A percentile compares a stretch with the other conserved stretches of the same genome.
These are phyloP conservation scores for Harmothoe impar DNA, from an alignment of 2,888 invertebrate genomes.

Conservation along the genomic window DNA sequence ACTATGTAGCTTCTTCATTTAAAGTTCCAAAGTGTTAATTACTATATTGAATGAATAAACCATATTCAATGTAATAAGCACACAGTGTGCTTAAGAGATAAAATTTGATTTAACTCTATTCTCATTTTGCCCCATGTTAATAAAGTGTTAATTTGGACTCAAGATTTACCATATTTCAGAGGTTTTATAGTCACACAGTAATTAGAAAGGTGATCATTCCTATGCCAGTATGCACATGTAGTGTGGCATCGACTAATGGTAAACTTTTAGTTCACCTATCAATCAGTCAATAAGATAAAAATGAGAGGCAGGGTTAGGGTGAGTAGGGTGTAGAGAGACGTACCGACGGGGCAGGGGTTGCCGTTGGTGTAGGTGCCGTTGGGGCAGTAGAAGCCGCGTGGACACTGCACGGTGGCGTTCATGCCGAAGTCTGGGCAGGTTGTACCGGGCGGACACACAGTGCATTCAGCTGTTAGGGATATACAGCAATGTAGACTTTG, in stretches of 20 bases:
- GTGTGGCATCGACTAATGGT: background rate
- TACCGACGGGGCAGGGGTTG: constrained; percentile 79
- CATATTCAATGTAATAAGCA: background rate
- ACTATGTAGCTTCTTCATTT: no score
- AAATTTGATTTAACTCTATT: background rate
- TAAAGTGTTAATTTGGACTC: background rate
- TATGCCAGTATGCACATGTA: background rate
- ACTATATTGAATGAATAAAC: no score
- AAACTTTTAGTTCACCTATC: background rate
- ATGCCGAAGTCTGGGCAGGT: constrained; percentile 79
- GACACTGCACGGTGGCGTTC: constrained; percentile 79
- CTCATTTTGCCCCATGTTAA: background rate
- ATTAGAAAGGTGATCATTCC: no score
- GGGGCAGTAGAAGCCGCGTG: constrained; percentile 79
- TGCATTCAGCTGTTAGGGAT: constrained; percentile 74
- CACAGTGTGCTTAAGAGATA: background rate
- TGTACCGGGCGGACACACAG: constrained; percentile 77
- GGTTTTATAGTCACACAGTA: background rate
- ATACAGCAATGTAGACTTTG: background rate
- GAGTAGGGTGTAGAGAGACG: constrained; percentile 51
- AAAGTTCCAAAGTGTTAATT: background rate
- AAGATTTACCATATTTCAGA: background rate
- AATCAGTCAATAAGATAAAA: background rate
- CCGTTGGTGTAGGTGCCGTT: constrained; percentile 79
- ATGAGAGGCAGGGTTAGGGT: background rate